phyloP scores from a whole-genome alignment of 2,113 vertebrate species.

The Tachuris rubrigastra region DNA sequence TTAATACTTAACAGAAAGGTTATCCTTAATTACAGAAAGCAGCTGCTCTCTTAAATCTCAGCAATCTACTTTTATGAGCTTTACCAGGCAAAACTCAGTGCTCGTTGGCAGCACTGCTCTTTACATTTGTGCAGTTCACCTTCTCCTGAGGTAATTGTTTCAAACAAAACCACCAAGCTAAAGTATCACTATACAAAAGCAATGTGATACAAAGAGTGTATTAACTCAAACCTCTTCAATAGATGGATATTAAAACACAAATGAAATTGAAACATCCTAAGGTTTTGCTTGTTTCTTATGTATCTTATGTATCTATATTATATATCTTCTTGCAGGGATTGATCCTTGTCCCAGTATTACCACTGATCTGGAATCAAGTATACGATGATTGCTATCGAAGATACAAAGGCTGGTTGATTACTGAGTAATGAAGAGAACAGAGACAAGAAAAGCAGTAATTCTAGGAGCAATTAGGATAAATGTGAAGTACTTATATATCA shows the following conservation, averaged over 20 bases:
- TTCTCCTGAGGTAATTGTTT: neutral
- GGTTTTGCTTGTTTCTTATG: neutral
- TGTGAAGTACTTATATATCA: neutral
- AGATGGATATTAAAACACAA: neutral
- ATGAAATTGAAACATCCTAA: neutral
- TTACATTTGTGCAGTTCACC: neutral
- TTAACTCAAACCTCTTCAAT: neutral
- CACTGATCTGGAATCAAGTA: neutral
- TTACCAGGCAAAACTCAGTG: neutral
- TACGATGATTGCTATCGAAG: neutral
- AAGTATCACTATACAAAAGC: neutral
- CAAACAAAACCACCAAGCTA: neutral
- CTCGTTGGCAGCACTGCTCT: rapidly evolving
- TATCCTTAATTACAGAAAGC: neutral
- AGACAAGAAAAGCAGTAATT: neutral
- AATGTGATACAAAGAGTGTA: neutral
- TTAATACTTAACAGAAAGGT: neutral
- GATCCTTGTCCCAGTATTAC: neutral
- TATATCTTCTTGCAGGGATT: neutral
- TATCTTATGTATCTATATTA: too few species aligned
- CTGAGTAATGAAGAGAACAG: neutral
- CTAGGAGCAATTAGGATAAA: neutral
- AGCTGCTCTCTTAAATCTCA: neutral
- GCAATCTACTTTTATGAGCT: neutral
- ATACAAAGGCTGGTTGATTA: neutral